Evolutionary conservation across 1,140 invertebrate species (phyloP).

Genomic region (Papilio dardanus): DNA sequence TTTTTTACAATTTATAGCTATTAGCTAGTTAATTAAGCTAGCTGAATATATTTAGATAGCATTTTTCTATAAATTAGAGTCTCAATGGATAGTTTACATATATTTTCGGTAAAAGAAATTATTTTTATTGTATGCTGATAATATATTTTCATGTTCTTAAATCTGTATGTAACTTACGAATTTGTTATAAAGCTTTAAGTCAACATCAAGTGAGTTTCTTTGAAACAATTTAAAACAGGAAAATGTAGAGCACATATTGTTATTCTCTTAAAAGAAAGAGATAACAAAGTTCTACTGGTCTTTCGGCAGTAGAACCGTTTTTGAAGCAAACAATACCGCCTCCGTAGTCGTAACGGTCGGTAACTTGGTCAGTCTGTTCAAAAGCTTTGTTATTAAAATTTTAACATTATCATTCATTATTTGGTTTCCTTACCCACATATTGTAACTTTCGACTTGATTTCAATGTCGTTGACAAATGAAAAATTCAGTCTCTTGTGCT

Average conservation of each 20-base stretch:
- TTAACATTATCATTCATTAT: constrained; percentile 33
- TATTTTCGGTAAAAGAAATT: too few relatives aligned
- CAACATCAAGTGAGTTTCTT: not conserved
- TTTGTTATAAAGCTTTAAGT: not conserved
- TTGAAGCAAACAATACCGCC: not conserved
- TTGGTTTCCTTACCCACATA: not conserved
- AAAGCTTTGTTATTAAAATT: constrained; percentile 48
- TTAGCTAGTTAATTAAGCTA: too few relatives aligned
- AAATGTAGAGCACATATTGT: not conserved
- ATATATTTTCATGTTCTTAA: too few relatives aligned
- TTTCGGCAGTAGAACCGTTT: too few relatives aligned
- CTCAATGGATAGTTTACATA: too few relatives aligned
- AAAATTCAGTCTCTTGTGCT: not conserved
- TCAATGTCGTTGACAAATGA: not conserved
- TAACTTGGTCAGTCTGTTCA: constrained; percentile 11
- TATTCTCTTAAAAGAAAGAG: not conserved
- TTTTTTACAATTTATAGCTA: too few relatives aligned
- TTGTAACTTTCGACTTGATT: not conserved
- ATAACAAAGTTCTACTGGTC: not conserved
- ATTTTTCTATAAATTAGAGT: too few relatives aligned
- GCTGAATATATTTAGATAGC: not conserved
- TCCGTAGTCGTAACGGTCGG: constrained; percentile 11
- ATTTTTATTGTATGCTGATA: too few relatives aligned
- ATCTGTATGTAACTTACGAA: too few relatives aligned
- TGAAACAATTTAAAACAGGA: not conserved